These are phyloP conservation scores for Dromas ardeola DNA, from an alignment of 2,113 vertebrate genomes.

Conservation along the genomic window DNA sequence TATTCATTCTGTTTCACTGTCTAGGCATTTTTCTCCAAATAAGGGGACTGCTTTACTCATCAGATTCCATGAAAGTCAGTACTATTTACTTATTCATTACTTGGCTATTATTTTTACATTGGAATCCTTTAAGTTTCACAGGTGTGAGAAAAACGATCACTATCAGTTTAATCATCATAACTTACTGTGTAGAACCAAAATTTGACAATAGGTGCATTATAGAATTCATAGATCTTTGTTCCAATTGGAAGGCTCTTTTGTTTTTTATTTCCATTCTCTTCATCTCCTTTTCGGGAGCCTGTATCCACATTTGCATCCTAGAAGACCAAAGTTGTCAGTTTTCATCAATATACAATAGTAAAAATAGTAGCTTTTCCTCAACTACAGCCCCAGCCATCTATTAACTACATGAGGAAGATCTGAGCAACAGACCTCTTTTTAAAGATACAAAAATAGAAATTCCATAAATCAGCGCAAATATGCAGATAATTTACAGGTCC, in stretches of 20 bases:
- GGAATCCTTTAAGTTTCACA: not conserved
- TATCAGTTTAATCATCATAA: not conserved
- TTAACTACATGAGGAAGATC: not conserved
- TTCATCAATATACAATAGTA: not conserved
- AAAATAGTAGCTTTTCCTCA: not conserved
- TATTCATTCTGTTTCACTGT: not conserved
- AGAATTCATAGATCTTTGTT: slow-evolving; percentile 94
- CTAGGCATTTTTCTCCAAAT: not conserved
- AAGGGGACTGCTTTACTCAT: not conserved
- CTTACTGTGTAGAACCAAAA: slow-evolving; percentile 99
- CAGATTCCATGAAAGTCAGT: not conserved
- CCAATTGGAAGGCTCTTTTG: slow-evolving; percentile 88
- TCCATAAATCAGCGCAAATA: not conserved
- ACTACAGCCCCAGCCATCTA: not conserved
- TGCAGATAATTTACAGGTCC: not conserved
- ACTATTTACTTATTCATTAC: not conserved
- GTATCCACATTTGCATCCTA: slow-evolving; percentile 86
- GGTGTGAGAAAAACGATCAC: not conserved
- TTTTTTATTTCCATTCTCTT: slow-evolving; percentile 89
- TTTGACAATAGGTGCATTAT: slow-evolving; percentile 96
- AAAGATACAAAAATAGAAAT: not conserved
- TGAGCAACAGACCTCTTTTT: not conserved
- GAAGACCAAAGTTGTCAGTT: slow-evolving; percentile 19
- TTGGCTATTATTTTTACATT: not conserved
- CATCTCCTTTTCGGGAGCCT: slow-evolving; percentile 90